Conservation (phyloP, 2,797 vertebrate genomes). For the Pangasius macronema region DNA sequence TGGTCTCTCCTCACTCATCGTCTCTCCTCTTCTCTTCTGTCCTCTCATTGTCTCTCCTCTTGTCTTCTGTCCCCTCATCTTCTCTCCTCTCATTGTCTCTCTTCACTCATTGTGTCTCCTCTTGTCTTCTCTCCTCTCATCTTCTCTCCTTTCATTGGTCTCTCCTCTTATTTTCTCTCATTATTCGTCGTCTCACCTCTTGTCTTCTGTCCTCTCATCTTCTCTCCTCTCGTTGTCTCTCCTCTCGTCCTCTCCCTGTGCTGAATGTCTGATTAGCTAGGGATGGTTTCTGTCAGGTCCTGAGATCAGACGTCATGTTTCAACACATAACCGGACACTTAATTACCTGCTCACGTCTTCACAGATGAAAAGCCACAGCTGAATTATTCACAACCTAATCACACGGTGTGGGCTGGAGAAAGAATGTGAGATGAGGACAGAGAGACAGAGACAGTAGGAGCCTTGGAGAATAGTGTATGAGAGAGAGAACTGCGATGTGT, state of each 20-base stretch:
- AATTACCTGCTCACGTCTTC: constrained; percentile 48
- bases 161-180: background rate
- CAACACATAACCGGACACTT: constrained; percentile 45
- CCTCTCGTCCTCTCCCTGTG: background rate
- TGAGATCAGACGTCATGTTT: background rate
- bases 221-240: background rate
- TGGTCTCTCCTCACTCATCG: no score
- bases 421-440: background rate
- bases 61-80: no score
- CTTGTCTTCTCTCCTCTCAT: background rate
- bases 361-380: constrained; percentile 34
- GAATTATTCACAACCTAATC: constrained; percentile 37
- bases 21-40: no score
- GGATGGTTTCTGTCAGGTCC: background rate
- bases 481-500: background rate
- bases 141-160: background rate
- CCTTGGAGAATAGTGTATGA: background rate
- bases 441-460: background rate
- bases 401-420: background rate
- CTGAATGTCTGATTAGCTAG: background rate
- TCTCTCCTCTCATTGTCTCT: no score
- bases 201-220: background rate
- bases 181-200: background rate
- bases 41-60: no score
- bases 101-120: no score